phyloP scores from a whole-genome alignment of 2,113 vertebrate species.

The Mustela lutreola region DNA sequence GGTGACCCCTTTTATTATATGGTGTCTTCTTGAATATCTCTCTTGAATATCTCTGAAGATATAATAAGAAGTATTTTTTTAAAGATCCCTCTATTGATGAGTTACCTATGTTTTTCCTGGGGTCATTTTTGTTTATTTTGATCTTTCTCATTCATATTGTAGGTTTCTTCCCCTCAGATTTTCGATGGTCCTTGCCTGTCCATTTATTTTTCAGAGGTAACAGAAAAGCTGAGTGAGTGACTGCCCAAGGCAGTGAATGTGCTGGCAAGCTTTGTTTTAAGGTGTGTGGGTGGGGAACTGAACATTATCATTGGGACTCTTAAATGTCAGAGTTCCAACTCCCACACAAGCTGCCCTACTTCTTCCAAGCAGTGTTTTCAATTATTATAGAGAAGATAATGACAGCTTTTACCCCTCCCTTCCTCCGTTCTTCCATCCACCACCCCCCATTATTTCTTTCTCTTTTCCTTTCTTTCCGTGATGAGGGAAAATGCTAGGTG shows the following conservation, averaged over 20 bases:
- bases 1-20: background rate
- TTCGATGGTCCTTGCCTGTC: background rate
- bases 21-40: background rate
- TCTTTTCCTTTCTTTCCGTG: background rate
- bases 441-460: too few relatives aligned
- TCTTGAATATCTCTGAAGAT: background rate
- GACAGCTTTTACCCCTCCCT: background rate
- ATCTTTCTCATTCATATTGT: background rate
- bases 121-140: constrained; percentile 39
- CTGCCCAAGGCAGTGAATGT: background rate
- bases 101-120: background rate
- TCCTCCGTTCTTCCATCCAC: background rate
- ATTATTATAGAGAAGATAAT: background rate
- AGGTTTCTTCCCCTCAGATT: background rate
- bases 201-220: background rate
- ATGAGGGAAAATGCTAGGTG: background rate
- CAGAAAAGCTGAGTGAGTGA: background rate
- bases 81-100: background rate
- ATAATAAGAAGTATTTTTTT: background rate
- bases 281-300: background rate
- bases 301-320: background rate
- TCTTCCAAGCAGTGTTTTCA: background rate
- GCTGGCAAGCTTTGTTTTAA: background rate
- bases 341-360: background rate
- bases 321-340: background rate